Evolutionary conservation across 2,888 invertebrate genomes (phyloP), one percentile per base, ranked within the genome.

Genomic region (Teleogryllus oceanicus): DNA sequence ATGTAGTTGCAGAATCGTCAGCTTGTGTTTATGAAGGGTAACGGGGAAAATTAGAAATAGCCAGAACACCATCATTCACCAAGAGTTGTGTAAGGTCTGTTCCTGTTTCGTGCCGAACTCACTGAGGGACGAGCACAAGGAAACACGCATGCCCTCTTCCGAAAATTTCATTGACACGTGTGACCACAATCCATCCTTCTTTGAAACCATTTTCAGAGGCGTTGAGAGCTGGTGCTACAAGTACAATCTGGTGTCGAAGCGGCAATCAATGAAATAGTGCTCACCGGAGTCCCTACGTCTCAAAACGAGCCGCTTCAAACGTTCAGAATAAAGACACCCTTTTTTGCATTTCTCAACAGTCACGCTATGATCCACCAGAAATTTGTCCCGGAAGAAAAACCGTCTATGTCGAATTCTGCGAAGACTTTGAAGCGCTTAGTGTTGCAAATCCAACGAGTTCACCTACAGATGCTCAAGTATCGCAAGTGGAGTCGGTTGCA

Each of bases 221-320:
- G 51, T 1, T 51, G 50, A 78, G 50, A 16, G 49, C 1, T 78
- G 50, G 50, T 78, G 51, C 50, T 50, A 78, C 50, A 2, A 51
- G 21, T 2, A n/a, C 78, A 37, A 20, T 16, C 50, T 11, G 49
- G 78, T 50, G 5, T 78, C 78, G 20, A 78, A 78, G 11, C 78
- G 78, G 12, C 78, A 78, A 78, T 78, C 20, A 51, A 78, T 78
- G 50, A 11, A 20, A 78, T 78, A 2, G 78, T 1, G 78, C 51
- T 78, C 78, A 78, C 50, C 51, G 20, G 51, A 10, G 50, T 78
- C 78, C 78, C 49, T 8, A 37, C 11, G 51, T 11, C 78, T n/a
- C 18, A 78, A 78, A 78, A 78, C 2, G 13, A 12, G 8, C 2
- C 4, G 3, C 18, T 74, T 8, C 20, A 74, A 11, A 74, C 5